phyloP scores from a whole-genome alignment of 2,888 invertebrate species.

The Galerucella nymphaeae region DNA sequence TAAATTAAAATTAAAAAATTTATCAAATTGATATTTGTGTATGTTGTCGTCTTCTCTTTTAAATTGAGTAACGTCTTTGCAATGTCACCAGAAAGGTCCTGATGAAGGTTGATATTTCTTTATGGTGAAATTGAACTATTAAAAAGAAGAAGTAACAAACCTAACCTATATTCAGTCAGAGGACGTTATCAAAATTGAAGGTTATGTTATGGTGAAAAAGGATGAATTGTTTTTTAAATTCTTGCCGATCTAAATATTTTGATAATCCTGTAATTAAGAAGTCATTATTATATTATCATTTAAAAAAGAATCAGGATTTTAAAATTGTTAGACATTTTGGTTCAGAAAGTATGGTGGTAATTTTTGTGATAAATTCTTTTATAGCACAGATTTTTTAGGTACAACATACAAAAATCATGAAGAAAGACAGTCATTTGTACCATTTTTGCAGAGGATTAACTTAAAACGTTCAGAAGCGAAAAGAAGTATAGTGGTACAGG shows the following conservation, averaged over 20 bases:
- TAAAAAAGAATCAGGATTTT: conserved; percentile 14
- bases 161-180: neutral
- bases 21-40: too few species aligned
- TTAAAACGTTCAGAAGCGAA: conserved; percentile 74
- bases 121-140: too few species aligned
- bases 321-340: conserved; percentile 21
- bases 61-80: neutral
- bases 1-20: neutral
- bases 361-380: neutral
- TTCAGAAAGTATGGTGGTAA: conserved; percentile 4
- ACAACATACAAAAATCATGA: conserved; percentile 10
- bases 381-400: conserved; percentile 14
- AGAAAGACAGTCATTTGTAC: conserved; percentile 47
- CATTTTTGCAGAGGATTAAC: conserved; percentile 71
- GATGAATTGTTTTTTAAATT: conserved; percentile 23
- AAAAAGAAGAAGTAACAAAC: neutral
- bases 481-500: conserved; percentile 80
- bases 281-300: conserved; percentile 3
- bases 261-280: conserved; percentile 9
- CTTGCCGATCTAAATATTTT: conserved; percentile 9
- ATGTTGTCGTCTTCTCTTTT: neutral
- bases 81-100: too few species aligned
- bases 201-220: conserved; percentile 13
- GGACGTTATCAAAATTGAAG: neutral
- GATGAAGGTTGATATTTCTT: too few species aligned